These are phyloP conservation scores for Ormyrus nitidulus DNA, from an alignment of 2,888 invertebrate genomes.

Conservation along the genomic window DNA sequence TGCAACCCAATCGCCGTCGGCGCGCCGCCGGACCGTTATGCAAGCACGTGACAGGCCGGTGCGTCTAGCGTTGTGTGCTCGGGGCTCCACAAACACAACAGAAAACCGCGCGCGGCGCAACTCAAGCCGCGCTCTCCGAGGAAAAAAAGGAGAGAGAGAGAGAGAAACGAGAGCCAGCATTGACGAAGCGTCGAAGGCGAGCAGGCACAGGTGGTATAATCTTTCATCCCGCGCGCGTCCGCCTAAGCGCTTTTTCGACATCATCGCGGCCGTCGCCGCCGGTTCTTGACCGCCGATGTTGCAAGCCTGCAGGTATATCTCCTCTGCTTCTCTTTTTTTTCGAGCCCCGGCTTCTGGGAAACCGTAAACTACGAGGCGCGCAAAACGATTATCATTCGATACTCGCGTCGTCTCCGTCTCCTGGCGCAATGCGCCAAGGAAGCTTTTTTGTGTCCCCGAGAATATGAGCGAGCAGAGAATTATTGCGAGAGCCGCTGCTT, in stretches of 20 bases:
- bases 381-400: constrained; percentile 38
- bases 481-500: no score
- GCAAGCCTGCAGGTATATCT: background rate
- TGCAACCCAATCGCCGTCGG: constrained; percentile 20
- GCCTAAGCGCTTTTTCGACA: constrained; percentile 41
- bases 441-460: background rate
- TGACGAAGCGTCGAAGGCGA: constrained; percentile 1
- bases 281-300: constrained; percentile 44
- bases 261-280: background rate
- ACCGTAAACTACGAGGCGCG: constrained; percentile 38
- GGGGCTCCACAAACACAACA: background rate
- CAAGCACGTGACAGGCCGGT: constrained; percentile 33
- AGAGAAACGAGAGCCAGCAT: constrained; percentile 12
- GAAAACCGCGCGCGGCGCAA: constrained; percentile 12
- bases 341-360: constrained; percentile 21
- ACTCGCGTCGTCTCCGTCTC: background rate
- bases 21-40: constrained; percentile 38
- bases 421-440: background rate
- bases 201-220: constrained; percentile 15
- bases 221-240: constrained; percentile 18
- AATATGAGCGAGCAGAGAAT: background rate
- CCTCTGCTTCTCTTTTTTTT: background rate
- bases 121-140: constrained; percentile 4
- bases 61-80: background rate
- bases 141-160: background rate